Evolutionary conservation across 1,140 invertebrate species (phyloP), one percentile per base, ranked within the genome.

Genomic region (Pogonomyrmex californicus): DNA sequence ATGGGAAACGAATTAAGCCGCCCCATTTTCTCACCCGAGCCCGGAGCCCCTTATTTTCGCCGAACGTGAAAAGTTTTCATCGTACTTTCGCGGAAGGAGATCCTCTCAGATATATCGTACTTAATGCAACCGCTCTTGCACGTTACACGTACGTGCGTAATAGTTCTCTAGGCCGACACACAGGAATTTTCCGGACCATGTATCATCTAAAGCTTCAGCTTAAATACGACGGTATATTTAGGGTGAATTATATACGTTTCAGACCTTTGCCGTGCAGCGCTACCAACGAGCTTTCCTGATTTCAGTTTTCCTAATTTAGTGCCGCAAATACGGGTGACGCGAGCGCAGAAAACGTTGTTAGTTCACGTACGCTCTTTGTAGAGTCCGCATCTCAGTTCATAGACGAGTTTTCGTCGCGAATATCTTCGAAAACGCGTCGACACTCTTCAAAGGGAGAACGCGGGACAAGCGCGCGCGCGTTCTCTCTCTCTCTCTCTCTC

Each of bases 1-100:
- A 87, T 87, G 86, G 86, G 86, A 85, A 87, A 87, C 86, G 86
- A 87, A 87, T 87, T 87, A 87, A 85, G 68, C 70, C 79, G 56
- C 60, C 62, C 70, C 75, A 44, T 87, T 87, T 85, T 75, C 79
- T 83, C 79, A 54, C 63, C 78, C 65, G 41, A 54, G 44, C 51
- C 41, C 51, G 65, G 9, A 49, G 65, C 65, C 54, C 33, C 81
- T 87, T 75, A 78, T 85, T 68, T 68, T 71, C 81, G 71, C 60
- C 82, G 68, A 86, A 87, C 73, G 75, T 86, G 79, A 71, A 87
- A 87, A 87, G 65, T 82, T 82, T 87, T 75, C 82, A 79, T 54
- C 85, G 56, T 63, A 49, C 68, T 38, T 54, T 56, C 30, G 54
- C 63, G 49, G 17, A 71, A 75, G 36, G 79, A 82, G 79, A 73